Base-by-base conservation (phyloP, 53 echinoderm and acorn worm genomes). In the Stichopus horrens region DNA sequence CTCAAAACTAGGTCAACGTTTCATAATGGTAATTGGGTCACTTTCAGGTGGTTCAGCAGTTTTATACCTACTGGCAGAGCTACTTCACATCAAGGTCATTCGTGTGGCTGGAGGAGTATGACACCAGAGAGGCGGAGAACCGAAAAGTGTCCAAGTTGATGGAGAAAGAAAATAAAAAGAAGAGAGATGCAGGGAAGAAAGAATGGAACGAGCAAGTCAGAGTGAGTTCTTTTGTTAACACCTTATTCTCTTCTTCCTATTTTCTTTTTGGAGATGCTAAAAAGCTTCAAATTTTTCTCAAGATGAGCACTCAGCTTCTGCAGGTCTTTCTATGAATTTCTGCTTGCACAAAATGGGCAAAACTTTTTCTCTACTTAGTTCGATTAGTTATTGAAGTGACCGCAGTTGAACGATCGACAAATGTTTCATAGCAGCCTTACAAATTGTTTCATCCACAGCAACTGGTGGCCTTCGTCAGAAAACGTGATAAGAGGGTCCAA, bases 111-210 rank as follows among this genome's bases (percentile, higher is more conserved):
- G 98, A 98, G 89, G 88, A 94, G 68, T 98, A 95, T 79, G 95
- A 95, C 86, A 94, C 95, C 0, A 73, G 95, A 22, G 93, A 91
- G 52, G 98, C 94, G 8, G 92, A 91, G 6, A 98, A 98, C 83
- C 86, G 98, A 58, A 80, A 94, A 53, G 90, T 95, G 53, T 91
- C 95, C 19, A 85, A 93, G 10, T 87, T 98, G 83, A 98, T 98
- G 95, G 98, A 95, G 89, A 95, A 98, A 86, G 98, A 98, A 5
- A 95, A 98, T 76, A 98, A 95, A 93, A 98, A 98, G 88, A 73
- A 90, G 77, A 87, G 98, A 75, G 98, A 98, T 86, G 92, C 92
- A 4, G 98, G 94, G 57, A 95, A 94, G 86, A 98, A 94, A 77
- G 92, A 90, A 58, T 98, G 94, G 92, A 98, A 95, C 86, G 93